phyloP scores from a whole-genome alignment of 2,113 vertebrate species.

The Lontra canadensis region DNA sequence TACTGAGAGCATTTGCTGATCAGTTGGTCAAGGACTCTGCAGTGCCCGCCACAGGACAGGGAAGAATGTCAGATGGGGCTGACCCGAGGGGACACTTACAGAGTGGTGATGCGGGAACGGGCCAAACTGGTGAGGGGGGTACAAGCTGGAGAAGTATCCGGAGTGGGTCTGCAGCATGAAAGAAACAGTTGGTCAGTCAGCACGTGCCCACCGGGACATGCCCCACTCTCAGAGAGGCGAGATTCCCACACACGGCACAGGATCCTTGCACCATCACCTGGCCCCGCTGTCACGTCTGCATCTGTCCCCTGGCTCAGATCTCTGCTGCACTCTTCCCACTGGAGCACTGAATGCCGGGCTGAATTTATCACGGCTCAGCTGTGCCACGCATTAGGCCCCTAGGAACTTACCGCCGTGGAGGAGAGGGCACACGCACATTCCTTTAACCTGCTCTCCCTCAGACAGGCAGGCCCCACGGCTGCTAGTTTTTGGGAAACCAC shows the following conservation, averaged over 20 bases:
- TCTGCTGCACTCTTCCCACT: neutral
- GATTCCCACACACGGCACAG: accelerated
- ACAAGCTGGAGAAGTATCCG: slow-evolving; percentile 92
- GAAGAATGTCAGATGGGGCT: neutral
- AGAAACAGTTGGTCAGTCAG: slow-evolving; percentile 57
- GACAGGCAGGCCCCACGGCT: neutral
- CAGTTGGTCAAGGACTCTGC: accelerated
- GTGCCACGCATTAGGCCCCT: neutral
- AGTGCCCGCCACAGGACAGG: neutral
- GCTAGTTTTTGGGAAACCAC: neutral
- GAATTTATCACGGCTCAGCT: neutral
- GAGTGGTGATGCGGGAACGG: slow-evolving; percentile 90
- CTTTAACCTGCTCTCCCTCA: neutral
- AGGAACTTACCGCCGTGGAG: neutral
- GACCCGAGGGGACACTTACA: slow-evolving; percentile 82
- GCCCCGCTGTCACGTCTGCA: accelerated
- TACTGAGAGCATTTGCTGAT: accelerated
- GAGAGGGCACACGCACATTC: accelerated
- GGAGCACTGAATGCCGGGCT: neutral
- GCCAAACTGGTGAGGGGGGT: slow-evolving; percentile 86
- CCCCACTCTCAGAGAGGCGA: neutral
- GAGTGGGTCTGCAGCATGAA: slow-evolving; percentile 89
- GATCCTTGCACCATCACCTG: neutral
- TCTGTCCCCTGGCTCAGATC: neutral
- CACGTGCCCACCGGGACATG: accelerated